Base-by-base conservation (phyloP, 2,113 vertebrate species). In the Dromas ardeola region DNA sequence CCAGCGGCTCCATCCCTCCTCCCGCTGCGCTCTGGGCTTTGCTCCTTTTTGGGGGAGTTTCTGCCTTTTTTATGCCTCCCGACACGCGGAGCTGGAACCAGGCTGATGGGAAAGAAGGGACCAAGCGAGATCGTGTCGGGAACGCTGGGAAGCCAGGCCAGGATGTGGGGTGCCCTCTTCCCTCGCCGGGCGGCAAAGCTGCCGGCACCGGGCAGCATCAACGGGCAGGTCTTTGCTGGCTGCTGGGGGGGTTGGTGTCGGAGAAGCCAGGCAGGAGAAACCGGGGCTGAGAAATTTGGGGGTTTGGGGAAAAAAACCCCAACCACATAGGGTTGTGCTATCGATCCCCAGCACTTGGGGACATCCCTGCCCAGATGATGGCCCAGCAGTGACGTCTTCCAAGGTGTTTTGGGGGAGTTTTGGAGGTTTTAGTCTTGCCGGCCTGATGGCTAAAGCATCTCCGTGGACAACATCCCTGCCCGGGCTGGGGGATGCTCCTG, bases 351-450 rank as follows among this genome's bases (percentile, higher is more conserved):
- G 61, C 0, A 0, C n/a, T 11, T 5, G 43, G 49, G 32, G 17
- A 59, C 3, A 0, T 32, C 58, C 43, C 84, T 38, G 49, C 34
- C 67, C 1, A 6, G 38, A 5, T 29, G 43, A 4, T 10, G 47
- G 32, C 73, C 78, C 53, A 8, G 3, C 0, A 0, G 32, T 17
- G 71, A 42, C 0, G 0, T 9, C 25, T 42, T 27, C 38, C 1
- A 15, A 25, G 76, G 52, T 4, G 21, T 25, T 83, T 19, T 6
- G 25, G 53, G 72, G 40, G 11, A 29, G 16, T n/a, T 74, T 25
- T 5, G 13, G 10, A 22, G 13, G 12, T 2, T 12, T n/a, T 40
- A 25, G 61, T 56, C 25, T 71, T 21, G 3, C 8, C 10, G 11
- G 34, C 12, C 26, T 1, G 6, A 22, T 5, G 38, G 21, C 40